A percentile compares a stretch with the other conserved stretches of the same genome.
Conservation (phyloP, 2,113 vertebrate species). For the Mungos mungo region DNA sequence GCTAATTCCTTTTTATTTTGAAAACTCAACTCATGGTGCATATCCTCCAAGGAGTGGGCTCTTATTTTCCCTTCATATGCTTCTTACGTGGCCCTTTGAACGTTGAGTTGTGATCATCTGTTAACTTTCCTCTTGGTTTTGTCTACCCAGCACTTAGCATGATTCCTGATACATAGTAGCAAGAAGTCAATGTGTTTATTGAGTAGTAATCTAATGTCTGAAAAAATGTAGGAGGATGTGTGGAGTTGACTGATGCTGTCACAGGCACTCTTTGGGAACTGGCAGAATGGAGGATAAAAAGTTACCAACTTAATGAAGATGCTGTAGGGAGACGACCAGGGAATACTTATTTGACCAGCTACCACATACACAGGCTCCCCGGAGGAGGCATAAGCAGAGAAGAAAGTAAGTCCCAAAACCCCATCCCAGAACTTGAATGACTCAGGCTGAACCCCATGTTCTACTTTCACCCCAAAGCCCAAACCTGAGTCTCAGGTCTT, state of each 20-base stretch:
- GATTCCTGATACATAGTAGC: background rate
- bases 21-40: background rate
- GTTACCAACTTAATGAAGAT: background rate
- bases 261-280: background rate
- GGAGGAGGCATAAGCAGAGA: background rate
- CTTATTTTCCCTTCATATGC: background rate
- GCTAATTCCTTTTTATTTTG: background rate
- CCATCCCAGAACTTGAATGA: background rate
- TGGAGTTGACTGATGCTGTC: background rate
- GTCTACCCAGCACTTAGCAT: background rate
- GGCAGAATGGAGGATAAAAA: background rate
- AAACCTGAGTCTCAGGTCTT: background rate
- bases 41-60: background rate
- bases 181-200: background rate
- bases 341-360: background rate
- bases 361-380: background rate
- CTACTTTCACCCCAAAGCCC: background rate
- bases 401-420: background rate
- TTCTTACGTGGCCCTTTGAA: background rate
- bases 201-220: background rate
- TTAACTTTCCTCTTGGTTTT: background rate
- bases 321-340: background rate
- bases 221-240: background rate
- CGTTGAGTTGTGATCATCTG: background rate
- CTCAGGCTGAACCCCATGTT: background rate